Conservation (phyloP, 2,797 vertebrate species). For the Takifugu rubripes region DNA sequence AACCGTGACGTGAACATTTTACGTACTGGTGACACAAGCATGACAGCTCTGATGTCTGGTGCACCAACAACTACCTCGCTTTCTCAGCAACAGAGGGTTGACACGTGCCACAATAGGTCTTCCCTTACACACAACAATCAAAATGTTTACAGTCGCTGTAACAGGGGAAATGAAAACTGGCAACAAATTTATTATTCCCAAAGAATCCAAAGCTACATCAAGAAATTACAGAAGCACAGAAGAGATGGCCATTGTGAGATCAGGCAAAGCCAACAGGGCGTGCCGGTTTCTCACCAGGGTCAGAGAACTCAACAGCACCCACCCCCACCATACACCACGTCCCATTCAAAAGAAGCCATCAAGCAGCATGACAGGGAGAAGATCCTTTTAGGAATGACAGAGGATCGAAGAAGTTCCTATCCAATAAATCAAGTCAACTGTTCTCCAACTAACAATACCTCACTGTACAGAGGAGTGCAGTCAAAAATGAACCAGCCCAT, state of each 20-base stretch:
- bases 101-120: background rate
- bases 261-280: conserved; percentile 8
- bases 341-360: conserved; percentile 2
- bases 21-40: conserved; percentile 1
- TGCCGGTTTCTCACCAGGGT: background rate
- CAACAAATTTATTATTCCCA: background rate
- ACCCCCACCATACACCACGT: background rate
- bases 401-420: accelerated
- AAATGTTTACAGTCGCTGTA: conserved; percentile 2
- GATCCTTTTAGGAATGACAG: background rate
- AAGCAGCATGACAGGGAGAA: background rate
- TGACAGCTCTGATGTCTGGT: background rate
- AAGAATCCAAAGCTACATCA: background rate
- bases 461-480: background rate
- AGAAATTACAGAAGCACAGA: background rate
- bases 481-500: background rate
- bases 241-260: background rate
- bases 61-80: background rate
- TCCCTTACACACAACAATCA: background rate
- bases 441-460: background rate
- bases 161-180: background rate
- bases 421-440: background rate
- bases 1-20: accelerated
- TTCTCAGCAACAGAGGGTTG: background rate
- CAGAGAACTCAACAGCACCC: conserved; percentile 4